Evolutionary conservation across 1,140 invertebrate species (phyloP).

Genomic region (Tetragonula clypearis): DNA sequence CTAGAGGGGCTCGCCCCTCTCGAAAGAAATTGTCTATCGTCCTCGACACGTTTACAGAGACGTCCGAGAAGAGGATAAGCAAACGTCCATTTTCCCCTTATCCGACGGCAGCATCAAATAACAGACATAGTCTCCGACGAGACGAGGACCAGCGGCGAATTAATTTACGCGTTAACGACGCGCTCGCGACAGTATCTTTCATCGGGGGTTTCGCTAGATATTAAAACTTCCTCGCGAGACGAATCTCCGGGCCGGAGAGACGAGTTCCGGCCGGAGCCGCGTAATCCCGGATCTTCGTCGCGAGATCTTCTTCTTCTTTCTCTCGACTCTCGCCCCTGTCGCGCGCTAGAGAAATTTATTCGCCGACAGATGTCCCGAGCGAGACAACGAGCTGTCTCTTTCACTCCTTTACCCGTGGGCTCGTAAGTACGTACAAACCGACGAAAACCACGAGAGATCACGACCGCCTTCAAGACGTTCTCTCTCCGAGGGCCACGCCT

Average conservation of each 20-base stretch:
- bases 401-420: too few relatives aligned
- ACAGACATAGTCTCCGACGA: neutral
- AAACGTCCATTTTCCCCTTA: constrained; percentile 2
- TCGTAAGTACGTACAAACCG: neutral
- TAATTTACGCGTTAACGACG: constrained; percentile 31
- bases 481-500: constrained; percentile 8
- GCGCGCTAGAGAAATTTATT: constrained; percentile 12
- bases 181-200: neutral
- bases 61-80: neutral
- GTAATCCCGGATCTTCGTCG: constrained; percentile 22
- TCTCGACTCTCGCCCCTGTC: neutral
- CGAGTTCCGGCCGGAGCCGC: neutral
- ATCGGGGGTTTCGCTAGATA: constrained; percentile 20
- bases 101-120: neutral
- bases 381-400: neutral
- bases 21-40: constrained; percentile 11
- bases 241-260: constrained; percentile 18
- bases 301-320: constrained; percentile 13
- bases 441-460: neutral
- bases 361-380: constrained; percentile 22
- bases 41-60: constrained; percentile 5
- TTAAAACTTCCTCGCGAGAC: constrained; percentile 40
- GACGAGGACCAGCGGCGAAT: neutral
- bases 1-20: neutral
- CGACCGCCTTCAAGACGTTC: neutral